Evolutionary conservation across 2,113 vertebrate species (phyloP).

Genomic region (Peucedramus taeniatus): DNA sequence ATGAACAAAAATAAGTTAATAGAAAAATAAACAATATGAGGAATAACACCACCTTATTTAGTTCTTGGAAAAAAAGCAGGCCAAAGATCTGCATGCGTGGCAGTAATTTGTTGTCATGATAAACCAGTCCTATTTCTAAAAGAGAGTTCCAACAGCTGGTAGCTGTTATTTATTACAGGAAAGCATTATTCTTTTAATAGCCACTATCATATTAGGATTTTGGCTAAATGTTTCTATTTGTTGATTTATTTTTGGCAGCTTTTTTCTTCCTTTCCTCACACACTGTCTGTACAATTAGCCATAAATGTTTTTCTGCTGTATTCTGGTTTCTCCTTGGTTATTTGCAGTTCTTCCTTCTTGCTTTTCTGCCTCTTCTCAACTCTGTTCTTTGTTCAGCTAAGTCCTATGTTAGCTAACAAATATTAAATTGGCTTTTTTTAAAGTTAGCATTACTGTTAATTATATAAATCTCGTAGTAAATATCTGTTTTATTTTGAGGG

Average conservation of each 20-base stretch:
- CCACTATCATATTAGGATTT: background rate
- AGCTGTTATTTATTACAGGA: background rate
- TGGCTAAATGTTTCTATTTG: background rate
- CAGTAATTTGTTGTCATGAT: background rate
- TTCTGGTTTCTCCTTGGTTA: background rate
- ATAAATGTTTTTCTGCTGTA: background rate
- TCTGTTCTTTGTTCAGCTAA: background rate
- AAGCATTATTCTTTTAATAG: background rate
- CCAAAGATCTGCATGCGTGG: background rate
- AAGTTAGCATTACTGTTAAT: background rate
- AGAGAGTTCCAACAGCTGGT: background rate
- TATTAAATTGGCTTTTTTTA: background rate
- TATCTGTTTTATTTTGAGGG: background rate
- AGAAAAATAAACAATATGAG: background rate
- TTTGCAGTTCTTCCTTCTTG: background rate
- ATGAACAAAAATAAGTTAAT: background rate
- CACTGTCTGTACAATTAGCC: background rate
- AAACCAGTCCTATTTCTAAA: background rate
- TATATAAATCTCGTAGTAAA: background rate
- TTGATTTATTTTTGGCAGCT: background rate
- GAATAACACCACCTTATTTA: background rate
- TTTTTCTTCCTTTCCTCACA: background rate
- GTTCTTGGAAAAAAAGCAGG: background rate
- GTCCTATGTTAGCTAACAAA: background rate
- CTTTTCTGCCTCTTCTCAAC: background rate